Evolutionary conservation across 2,888 invertebrate species (phyloP), one percentile per base, ranked within the genome.

Genomic region (Syrphus vitripennis): DNA sequence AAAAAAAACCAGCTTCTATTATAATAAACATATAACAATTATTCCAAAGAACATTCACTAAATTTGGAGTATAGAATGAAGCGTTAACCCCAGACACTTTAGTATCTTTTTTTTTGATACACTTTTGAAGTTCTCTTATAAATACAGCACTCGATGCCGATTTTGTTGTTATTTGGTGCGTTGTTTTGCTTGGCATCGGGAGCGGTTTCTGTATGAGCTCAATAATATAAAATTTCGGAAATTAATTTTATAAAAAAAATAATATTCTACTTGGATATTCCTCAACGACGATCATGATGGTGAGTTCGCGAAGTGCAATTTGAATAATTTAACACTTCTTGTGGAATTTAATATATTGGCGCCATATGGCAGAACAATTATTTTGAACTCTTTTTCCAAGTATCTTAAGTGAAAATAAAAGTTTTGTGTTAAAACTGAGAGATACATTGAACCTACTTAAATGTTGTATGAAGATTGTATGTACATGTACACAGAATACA

Each of bases 121-220:
- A 86, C 76, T 77, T 86, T 81, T 48, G 53, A 48, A 57, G 50
- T 57, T 77, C 67, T 70, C 86, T 86, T 86, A 86, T 86, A 86
- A 86, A 86, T 82, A 86, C 82, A 69, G 69, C 81, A 82, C 77
- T 77, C 82, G 42, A 69, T 81, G 71, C 57, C 40, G 72, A 72
- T 77, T 84, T 78, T 72, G 82, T 81, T 86, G 81, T 86, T 86
- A 86, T 86, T 82, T 82, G 72, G 77, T 77, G 59, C 72, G 86
- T 77, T 63, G 77, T 69, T 48, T 67, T 34, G 86, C 69, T 82
- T 57, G 72, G 48, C 67, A 70, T 63, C 86, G 81, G 81, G 61
- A 72, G 80, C 57, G 70, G 55, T 70, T 57, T 48, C 12, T 34
- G 40, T 63, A 12, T 59, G 40, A 53, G 61, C 78, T 72, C 14